phyloP scores from a whole-genome alignment of 2,888 invertebrate species.

The Pantelozetes paolii region DNA sequence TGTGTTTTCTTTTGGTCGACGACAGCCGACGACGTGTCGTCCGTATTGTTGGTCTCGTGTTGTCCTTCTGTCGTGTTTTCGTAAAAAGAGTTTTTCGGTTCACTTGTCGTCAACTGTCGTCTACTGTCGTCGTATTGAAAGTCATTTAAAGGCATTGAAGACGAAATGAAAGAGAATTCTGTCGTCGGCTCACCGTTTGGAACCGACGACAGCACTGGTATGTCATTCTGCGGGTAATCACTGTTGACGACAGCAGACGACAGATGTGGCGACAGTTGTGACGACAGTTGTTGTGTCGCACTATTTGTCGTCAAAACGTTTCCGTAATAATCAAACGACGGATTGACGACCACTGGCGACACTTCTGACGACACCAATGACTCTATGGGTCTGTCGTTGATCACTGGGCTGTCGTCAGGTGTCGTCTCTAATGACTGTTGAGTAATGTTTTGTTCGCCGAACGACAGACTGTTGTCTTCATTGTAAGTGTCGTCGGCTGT shows the following conservation, averaged over 20 bases:
- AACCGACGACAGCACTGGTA: neutral
- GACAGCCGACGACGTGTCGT: neutral
- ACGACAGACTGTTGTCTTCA: neutral
- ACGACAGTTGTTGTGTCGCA: too few relatives aligned
- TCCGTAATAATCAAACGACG: neutral
- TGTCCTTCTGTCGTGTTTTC: neutral
- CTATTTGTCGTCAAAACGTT: too few relatives aligned
- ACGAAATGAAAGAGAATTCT: neutral
- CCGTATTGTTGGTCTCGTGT: neutral
- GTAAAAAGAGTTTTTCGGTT: neutral
- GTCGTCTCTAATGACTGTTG: neutral
- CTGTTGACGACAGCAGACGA: neutral
- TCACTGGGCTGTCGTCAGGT: neutral
- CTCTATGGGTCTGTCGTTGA: neutral
- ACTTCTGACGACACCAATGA: neutral
- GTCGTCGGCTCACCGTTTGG: neutral
- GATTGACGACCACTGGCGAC: too few relatives aligned
- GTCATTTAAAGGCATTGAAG: too few relatives aligned
- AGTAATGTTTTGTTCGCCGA: neutral
- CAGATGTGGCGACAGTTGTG: neutral
- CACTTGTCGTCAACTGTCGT: neutral
- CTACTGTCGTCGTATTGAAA: neutral
- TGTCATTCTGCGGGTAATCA: neutral
- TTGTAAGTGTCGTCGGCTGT: neutral
- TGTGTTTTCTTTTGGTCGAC: slow-evolving; percentile 18